These are phyloP conservation scores for Antheraea yamamai DNA, from an alignment of 2,888 invertebrate genomes.

Conservation along the genomic window DNA sequence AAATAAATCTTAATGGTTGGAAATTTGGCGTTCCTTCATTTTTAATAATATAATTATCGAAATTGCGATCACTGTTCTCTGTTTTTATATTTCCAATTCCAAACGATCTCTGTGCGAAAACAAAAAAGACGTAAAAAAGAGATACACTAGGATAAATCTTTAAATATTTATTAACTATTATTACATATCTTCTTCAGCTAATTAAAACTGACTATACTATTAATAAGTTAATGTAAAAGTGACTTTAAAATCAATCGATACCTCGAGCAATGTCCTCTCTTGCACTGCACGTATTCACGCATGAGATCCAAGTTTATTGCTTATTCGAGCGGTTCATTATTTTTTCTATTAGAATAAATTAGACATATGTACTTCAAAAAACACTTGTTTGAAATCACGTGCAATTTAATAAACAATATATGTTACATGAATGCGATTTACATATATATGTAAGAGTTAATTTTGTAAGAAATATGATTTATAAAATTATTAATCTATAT, in stretches of 20 bases:
- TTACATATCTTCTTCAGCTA: too few species aligned
- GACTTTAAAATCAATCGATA: conserved; percentile 2
- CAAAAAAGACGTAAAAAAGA: too few species aligned
- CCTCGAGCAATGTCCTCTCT: neutral
- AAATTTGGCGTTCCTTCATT: too few species aligned
- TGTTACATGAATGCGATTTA: neutral
- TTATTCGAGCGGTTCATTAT: conserved; percentile 18
- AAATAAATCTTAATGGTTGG: neutral
- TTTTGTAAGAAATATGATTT: neutral
- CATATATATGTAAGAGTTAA: neutral
- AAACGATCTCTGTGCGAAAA: too few species aligned
- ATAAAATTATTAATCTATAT: neutral
- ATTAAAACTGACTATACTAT: neutral
- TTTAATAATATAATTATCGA: too few species aligned
- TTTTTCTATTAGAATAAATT: conserved; percentile 24
- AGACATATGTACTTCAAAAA: conserved; percentile 7
- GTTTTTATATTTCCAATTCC: too few species aligned
- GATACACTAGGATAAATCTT: too few species aligned
- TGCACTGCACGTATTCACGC: conserved; percentile 14
- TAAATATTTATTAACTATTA: too few species aligned
- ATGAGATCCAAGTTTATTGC: conserved; percentile 17
- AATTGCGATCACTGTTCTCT: too few species aligned
- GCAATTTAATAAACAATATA: neutral
- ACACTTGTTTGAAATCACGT: neutral
- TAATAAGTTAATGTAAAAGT: conserved; percentile 7